Base-by-base conservation (phyloP, 92 coral and sea anemone genomes). In the Montipora capitata region DNA sequence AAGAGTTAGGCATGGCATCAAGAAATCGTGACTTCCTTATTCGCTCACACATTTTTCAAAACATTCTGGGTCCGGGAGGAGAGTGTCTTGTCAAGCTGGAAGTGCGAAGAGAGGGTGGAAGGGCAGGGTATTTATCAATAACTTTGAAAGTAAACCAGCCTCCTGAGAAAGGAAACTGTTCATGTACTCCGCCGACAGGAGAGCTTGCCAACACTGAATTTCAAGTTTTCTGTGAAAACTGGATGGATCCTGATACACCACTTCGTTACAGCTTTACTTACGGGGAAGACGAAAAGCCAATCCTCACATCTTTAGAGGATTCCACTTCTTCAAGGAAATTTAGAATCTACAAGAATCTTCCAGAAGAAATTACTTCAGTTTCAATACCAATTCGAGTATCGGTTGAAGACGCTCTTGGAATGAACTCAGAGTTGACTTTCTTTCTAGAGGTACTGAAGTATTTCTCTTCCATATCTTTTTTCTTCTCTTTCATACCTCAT, bases 201-300 rank as follows among this genome's bases (percentile, higher is more conserved):
- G 79, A 75, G 65, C 82, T 91, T 7, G 76, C 89, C 66, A 86
- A 72, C 44, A 95, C 99, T n/a, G 74, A 77, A 11, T 95, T 93
- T 56, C 77, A 65, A 20, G 83, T 96, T 66, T 48, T 20, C 4
- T 96, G 99, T 68, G 51, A 40, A 18, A 93, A 93, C 4, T 96
- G 98, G 98, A 10, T 6, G 6, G 99, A 96, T 66, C 86, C 86
- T 2, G 96, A 96, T 48, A 58, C 40, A 14, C 98, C 96, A 51
- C 73, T 96, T 8, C 48, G 75, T 0, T 96, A 95, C 80, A 85
- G 91, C 18, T 92, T 87, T 38, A 89, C 74, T 62, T 96, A 92
- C 27, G 91, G 96, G 2, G 68, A 39, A 6, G 72, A 61, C 12
- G 68, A 40, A 38, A 74, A 85, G 68, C 72, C 72, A 7, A 9